Conservation (phyloP, 2,113 vertebrate species). For the Phoxinus phoxinus region DNA sequence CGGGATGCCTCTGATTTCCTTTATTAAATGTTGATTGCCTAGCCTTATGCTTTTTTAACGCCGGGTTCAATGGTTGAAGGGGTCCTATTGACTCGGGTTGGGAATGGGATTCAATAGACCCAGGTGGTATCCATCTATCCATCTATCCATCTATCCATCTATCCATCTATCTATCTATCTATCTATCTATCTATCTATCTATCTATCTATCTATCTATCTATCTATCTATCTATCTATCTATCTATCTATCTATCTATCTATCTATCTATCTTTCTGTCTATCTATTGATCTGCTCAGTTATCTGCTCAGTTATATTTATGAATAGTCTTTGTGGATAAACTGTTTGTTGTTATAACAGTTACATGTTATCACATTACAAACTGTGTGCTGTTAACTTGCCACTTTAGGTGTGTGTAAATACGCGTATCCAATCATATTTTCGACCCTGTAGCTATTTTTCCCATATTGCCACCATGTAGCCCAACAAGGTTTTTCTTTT, state of each 20-base stretch:
- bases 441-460: background rate
- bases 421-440: background rate
- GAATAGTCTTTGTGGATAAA: background rate
- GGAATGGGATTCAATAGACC: background rate
- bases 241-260: too few relatives aligned
- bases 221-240: background rate
- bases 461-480: background rate
- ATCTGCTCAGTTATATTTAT: background rate
- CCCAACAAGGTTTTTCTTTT: background rate
- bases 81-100: background rate
- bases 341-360: background rate
- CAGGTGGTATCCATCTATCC: background rate
- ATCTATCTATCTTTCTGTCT: background rate
- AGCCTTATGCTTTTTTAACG: slow-evolving; percentile 32
- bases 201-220: background rate
- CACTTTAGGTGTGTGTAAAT: background rate
- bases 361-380: background rate
- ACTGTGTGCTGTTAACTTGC: background rate
- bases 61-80: background rate
- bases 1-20: slow-evolving; percentile 27
- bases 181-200: background rate
- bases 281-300: background rate
- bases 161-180: background rate
- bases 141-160: too few relatives aligned
- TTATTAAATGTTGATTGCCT: slow-evolving; percentile 51